These are phyloP conservation scores for Caenorhabditis virilis DNA, from an alignment of 2,888 invertebrate species.

Conservation along the genomic window DNA sequence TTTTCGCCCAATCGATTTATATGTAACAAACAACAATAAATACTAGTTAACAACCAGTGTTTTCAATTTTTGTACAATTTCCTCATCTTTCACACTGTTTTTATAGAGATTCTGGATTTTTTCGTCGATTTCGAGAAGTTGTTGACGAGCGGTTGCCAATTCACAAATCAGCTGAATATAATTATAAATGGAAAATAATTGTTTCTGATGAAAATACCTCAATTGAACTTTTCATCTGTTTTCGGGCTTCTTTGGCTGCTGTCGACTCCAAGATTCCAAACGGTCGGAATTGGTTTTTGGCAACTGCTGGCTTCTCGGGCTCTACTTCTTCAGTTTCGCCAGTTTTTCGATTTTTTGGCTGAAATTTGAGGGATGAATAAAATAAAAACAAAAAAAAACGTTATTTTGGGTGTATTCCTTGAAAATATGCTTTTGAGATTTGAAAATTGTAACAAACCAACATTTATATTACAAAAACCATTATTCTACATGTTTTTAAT, in stretches of 20 bases:
- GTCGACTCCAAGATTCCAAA: constrained; percentile 44
- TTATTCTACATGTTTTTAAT: too few relatives aligned
- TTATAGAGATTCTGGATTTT: background rate
- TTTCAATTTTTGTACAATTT: background rate
- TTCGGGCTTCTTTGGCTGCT: constrained; percentile 37
- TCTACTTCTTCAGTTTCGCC: background rate
- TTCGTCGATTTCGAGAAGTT: background rate
- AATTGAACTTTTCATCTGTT: constrained; percentile 8
- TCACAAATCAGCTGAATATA: constrained; percentile 4
- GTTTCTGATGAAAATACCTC: background rate
- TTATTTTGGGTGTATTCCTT: too few relatives aligned
- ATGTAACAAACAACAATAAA: background rate
- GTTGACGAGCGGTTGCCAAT: background rate
- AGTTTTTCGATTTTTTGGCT: too few relatives aligned
- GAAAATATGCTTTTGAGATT: too few relatives aligned
- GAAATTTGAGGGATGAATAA: too few relatives aligned
- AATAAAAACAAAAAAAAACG: too few relatives aligned
- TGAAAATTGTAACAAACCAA: too few relatives aligned
- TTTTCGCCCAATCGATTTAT: background rate
- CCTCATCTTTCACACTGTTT: background rate
- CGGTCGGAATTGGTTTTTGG: constrained; percentile 26
- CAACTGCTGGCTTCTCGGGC: background rate
- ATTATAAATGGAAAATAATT: too few relatives aligned
- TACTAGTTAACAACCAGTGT: background rate
- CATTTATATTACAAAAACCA: too few relatives aligned